Evolutionary conservation across 2,888 invertebrate species (phyloP), one percentile per base, ranked within the genome.

Genomic region (Dryobotodes eremita): DNA sequence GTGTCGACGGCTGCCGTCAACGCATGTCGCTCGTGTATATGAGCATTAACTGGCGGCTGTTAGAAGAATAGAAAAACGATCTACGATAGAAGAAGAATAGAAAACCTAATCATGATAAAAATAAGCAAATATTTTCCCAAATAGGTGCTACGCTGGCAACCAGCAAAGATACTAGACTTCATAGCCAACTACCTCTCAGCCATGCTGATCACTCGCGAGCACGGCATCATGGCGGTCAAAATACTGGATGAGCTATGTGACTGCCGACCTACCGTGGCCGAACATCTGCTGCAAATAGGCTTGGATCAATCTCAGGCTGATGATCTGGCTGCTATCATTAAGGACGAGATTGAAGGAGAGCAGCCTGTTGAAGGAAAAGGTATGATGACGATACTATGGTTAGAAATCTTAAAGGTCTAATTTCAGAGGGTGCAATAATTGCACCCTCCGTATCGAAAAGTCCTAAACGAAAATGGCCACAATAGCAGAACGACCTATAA

Each of bases 161-260:
- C 98, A 0, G 92, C 94, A 36, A 97, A 98, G 48, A 95, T 98
- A 8, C 97, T 97, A 90, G 97, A 97, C 81, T 98, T 98, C 92
- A 97, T 98, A 87, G 97, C 98, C 4, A 98, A 98, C 92, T 98
- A 98, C 92, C 94, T 98, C 17, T 98, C 98, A 76, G 97, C 97
- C 0, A 94, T 98, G 62, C 94, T 98, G 69, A 97, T 98, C 50
- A 98, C 98, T 0, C 96, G 98, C 13, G 98, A 98, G 92, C 96
- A 97, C 71, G 97, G 96, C 0, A 87, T 96, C 61, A 91, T 97
- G 89, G 94, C 97, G 0, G 92, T 95, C 11, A 95, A 92, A 86
- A 93, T 97, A 2, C 88, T 97, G 42, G 95, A 96, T 1, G 96
- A 97, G 74, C 92, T 96, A 1, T 97, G 97, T 78, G 96, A 97